Conservation (phyloP, 2,888 invertebrate genomes). For the Leptinotarsa juncta region DNA sequence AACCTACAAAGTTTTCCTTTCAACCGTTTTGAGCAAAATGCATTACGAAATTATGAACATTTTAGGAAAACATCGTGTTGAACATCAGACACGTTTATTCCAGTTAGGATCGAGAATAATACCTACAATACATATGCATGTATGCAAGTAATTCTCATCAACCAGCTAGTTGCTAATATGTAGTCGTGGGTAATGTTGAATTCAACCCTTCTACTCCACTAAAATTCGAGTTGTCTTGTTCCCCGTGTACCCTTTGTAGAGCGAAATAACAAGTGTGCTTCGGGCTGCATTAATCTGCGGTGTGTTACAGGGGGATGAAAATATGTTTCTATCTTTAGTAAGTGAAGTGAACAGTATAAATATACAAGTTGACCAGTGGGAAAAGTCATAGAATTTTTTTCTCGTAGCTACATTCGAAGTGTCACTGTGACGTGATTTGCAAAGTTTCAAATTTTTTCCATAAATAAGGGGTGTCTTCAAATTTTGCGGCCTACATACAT, state of each 20-base stretch:
- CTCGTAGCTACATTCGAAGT: no score
- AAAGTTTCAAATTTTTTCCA: no score
- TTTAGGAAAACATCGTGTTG: slow-evolving; percentile 6
- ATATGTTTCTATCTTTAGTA: neutral
- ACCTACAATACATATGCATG: slow-evolving; percentile 24
- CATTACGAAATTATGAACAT: neutral
- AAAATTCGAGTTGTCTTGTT: neutral
- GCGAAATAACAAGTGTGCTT: slow-evolving; percentile 8
- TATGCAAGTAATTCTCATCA: slow-evolving; percentile 31
- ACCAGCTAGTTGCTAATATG: slow-evolving; percentile 25
- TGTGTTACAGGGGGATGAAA: slow-evolving; percentile 9
- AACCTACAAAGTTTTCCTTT: no score
- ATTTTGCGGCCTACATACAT: no score
- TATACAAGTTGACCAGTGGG: no score
- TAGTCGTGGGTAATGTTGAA: slow-evolving; percentile 28
- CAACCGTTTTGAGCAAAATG: neutral
- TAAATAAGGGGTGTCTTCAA: no score
- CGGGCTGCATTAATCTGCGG: neutral
- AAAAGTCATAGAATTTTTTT: no score
- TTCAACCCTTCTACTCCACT: slow-evolving; percentile 22
- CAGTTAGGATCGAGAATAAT: slow-evolving; percentile 12
- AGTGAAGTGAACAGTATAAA: no score
- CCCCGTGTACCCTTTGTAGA: neutral
- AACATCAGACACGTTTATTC: slow-evolving; percentile 13
- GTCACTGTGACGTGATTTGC: no score